A percentile compares a stretch with the other conserved stretches of the same genome.
Evolutionary conservation across 1,140 invertebrate species (phyloP).

Genomic region (Theocolax elegans): DNA sequence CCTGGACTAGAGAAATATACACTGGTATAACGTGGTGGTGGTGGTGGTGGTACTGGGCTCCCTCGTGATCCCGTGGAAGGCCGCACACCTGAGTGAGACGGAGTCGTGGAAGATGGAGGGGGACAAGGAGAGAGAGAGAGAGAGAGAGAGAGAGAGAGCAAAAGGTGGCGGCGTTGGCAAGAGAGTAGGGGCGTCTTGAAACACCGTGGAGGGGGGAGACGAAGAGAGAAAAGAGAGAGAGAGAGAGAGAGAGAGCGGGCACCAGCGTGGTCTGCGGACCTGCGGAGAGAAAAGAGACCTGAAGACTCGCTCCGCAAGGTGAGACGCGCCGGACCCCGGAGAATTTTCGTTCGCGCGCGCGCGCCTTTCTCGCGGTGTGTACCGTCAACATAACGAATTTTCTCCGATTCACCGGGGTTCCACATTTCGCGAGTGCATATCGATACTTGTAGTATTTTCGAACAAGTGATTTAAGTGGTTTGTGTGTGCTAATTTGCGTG

Average conservation of each 20-base stretch:
- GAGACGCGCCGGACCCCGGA: conserved; percentile 61
- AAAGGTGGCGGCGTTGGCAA: conserved; percentile 31
- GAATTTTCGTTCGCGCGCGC: too few relatives aligned
- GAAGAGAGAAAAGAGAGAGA: conserved; percentile 44
- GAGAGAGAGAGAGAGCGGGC: conserved; percentile 43
- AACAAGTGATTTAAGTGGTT: too few relatives aligned
- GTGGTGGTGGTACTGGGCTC: not conserved
- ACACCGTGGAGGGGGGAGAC: conserved; percentile 48
- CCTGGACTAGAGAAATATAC: conserved; percentile 28
- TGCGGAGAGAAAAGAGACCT: conserved; percentile 52
- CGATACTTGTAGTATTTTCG: too few relatives aligned
- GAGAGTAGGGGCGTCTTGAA: not conserved
- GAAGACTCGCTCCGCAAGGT: conserved; percentile 67
- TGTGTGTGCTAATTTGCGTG: too few relatives aligned
- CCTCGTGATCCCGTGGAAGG: conserved; percentile 45
- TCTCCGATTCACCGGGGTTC: too few relatives aligned
- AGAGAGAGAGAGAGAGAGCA: conserved; percentile 26
- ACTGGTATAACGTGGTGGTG: conserved; percentile 15
- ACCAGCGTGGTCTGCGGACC: conserved; percentile 56
- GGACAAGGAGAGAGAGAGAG: conserved; percentile 17
- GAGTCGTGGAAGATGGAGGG: not conserved
- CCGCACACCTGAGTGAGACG: conserved; percentile 1
- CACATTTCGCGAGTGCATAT: too few relatives aligned
- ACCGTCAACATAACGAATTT: too few relatives aligned
- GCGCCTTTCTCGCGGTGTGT: too few relatives aligned